Conservation (phyloP, 2,888 invertebrate genomes). For the Catonia carolina region DNA sequence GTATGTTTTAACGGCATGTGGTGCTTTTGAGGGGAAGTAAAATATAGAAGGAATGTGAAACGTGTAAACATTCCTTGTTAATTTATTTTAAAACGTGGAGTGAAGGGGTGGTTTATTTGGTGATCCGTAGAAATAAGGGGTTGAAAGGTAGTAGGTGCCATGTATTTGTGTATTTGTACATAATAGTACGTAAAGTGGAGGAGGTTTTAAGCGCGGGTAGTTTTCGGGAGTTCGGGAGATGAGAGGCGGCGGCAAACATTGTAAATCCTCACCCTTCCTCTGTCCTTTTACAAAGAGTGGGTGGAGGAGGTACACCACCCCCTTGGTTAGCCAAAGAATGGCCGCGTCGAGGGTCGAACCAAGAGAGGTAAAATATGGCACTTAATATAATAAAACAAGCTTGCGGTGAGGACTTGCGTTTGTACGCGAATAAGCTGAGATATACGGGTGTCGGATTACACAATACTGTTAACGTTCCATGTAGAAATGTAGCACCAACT, state of each 20-base stretch:
- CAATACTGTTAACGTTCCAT: background rate
- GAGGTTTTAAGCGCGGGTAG: no score
- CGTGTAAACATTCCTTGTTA: no score
- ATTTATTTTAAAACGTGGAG: no score
- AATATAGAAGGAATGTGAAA: no score
- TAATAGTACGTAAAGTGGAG: no score
- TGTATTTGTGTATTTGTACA: no score
- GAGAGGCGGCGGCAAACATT: background rate
- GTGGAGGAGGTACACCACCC: background rate
- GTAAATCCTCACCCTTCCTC: constrained; percentile 2
- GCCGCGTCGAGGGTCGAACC: constrained; percentile 1
- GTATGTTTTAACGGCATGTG: no score
- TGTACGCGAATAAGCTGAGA: constrained; percentile 14
- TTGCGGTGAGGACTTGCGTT: constrained; percentile 14
- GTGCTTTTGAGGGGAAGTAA: no score
- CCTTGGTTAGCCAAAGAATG: constrained; percentile 12
- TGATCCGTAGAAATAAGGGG: no score
- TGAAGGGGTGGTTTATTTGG: no score
- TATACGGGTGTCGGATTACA: constrained; percentile 5
- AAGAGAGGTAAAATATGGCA: constrained; percentile 18
- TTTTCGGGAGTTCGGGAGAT: no score
- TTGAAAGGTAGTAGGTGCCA: no score
- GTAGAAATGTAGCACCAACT: background rate
- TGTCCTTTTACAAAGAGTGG: background rate
- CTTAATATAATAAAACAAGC: constrained; percentile 22